A percentile compares a stretch with the other conserved stretches of the same genome.
Evolutionary conservation across 2,888 invertebrate genomes (phyloP).

Genomic region (Latrodectus elegans): DNA sequence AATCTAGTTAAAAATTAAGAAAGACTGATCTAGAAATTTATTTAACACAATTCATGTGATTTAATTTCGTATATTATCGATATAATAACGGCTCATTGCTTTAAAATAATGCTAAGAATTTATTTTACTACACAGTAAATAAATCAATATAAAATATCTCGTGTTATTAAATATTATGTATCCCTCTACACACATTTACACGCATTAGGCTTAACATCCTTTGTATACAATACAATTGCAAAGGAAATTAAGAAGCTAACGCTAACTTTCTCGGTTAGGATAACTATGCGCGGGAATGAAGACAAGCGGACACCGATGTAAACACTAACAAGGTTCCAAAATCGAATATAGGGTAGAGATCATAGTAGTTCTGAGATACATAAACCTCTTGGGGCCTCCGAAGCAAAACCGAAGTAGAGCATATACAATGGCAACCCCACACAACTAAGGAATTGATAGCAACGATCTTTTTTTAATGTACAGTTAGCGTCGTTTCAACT

Average conservation of each 20-base stretch:
- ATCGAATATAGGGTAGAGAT: slow-evolving; percentile 59
- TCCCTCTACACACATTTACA: slow-evolving; percentile 20
- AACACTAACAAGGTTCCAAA: slow-evolving; percentile 49
- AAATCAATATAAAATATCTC: neutral
- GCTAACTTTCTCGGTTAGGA: neutral
- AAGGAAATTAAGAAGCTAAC: slow-evolving; percentile 1
- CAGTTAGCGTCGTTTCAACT: neutral
- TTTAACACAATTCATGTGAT: too few relatives aligned
- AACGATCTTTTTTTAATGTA: slow-evolving; percentile 18
- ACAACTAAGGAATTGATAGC: neutral
- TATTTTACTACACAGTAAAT: too few relatives aligned
- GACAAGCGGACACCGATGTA: slow-evolving; percentile 23
- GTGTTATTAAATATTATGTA: slow-evolving; percentile 22
- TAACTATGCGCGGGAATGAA: slow-evolving; percentile 25
- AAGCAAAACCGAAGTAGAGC: slow-evolving; percentile 1
- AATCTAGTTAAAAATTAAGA: too few relatives aligned
- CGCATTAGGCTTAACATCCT: slow-evolving; percentile 61
- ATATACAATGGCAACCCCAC: slow-evolving; percentile 51
- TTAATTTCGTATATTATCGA: too few relatives aligned
- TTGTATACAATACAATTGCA: slow-evolving; percentile 26
- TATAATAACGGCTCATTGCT: too few relatives aligned
- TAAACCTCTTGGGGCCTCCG: slow-evolving; percentile 22
- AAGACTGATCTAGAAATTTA: too few relatives aligned
- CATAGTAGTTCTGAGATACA: slow-evolving; percentile 41
- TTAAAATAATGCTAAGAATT: too few relatives aligned